Evolutionary conservation across 2,113 vertebrate species (phyloP), one percentile per base, ranked within the genome.

Genomic region (Tragelaphus scriptus): DNA sequence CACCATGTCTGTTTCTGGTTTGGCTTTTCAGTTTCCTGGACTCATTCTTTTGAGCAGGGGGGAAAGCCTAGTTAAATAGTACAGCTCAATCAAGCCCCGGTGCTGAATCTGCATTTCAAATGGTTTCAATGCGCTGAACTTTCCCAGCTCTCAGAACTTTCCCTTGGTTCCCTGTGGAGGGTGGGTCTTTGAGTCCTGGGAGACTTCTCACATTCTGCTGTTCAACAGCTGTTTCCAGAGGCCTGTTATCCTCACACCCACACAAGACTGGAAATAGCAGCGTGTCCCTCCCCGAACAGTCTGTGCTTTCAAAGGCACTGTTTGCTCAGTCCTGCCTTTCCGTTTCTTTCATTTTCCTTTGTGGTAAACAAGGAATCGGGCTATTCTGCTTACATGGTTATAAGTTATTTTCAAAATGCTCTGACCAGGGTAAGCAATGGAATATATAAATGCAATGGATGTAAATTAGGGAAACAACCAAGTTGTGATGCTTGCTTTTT

Each of bases 221-320:
- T 98, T 97, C 95, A 98, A 96, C 91, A 97, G 98, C 96, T 98
- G 97, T 98, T 98, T 98, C 98, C 98, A 98, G 94, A 97, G 97
- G 98, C 98, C 98, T 95, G 95, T 98, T 98, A 97, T 97, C 98
- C 98, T 98, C 98, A 98, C 98, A 98, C 98, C 97, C 97, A 98
- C 95, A 88, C 30, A 63, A 97, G 90, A 61, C 98, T 97, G 97
- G 98, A 98, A 99, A 98, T 98, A 99, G 98, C 96, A 94, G 68
- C 65, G 36, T 61, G 95, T 97, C 96, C 95, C 96, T 97, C 97
- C 96, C 97, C 81, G 95, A 94, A 95, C 92, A 93, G 95, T 92
- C 96, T 98, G 98, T 96, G 95, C 97, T 98, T 93, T 96, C 97
- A 97, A 75, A 97, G 94, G 95, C 97, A 91, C 95, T 93, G 84